Base-by-base conservation (phyloP, 2,797 vertebrate genomes). In the Gymnothorax reevesii region DNA sequence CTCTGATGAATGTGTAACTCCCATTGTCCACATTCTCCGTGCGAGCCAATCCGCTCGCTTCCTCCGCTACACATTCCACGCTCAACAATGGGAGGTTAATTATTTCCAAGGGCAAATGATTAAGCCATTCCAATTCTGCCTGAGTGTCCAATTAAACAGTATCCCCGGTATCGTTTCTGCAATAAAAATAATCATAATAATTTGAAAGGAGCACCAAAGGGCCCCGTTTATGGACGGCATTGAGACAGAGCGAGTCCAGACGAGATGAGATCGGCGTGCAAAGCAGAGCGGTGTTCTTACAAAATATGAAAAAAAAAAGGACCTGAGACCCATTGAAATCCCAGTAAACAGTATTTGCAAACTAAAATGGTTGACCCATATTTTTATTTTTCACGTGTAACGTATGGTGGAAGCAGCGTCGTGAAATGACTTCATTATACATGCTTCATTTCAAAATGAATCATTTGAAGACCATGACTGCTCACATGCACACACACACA, bases 371-470 rank as follows among this genome's bases (percentile, higher is more conserved):
- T 95, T 96, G 95, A 95, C 94, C 96, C 94, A 95, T 96, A 95
- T 97, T 93, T 89, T 95, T 66, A 22, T 66, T 96, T 93, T 89
- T 95, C 92, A 89, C 93, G 88, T 93, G 94, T 94, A 95, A 95
- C 94, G 91, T 94, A 94, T 94, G 90, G 92, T 94, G 93, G 94
- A 94, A 94, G 93, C 93, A 89, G 94, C 93, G 93, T 94, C 89
- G 93, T 94, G 94, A 95, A 96, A 95, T 93, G 92, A 90, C 93
- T 95, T 95, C 93, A 96, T 96, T 96, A 96, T 95, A 95, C 94
- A 96, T 95, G 95, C 93, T 92, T 95, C 94, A 95, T 95, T 95
- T 96, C 92, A 94, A 94, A 95, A 95, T 94, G 93, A 95, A 94
- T 93, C 92, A 93, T 94, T 95, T 93, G 92, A 95, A 95, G 95